Base-by-base conservation (phyloP, 2,888 invertebrate genomes). In the Hypomecis punctinalis region DNA sequence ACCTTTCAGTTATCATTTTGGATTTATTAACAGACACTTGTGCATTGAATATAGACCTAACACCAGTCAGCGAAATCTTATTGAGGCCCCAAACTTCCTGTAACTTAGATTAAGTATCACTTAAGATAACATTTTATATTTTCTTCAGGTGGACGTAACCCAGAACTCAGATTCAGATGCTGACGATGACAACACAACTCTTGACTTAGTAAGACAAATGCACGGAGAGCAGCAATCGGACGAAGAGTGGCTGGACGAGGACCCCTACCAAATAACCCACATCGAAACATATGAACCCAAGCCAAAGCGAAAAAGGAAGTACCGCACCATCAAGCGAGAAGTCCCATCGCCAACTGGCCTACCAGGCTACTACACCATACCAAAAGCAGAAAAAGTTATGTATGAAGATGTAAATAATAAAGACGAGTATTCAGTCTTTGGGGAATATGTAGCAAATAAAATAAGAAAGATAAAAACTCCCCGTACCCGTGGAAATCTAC, bases 161-260 rank as follows among this genome's bases (percentile, higher is more conserved):
- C 84, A 84, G 43, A 78, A 81, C 56, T 83, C 85, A 5, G 90
- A 89, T 33, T 69, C 76, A 0, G 87, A 79, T 10, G 85, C 82
- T 45, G 86, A 80, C 0, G 78, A 76, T 46, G 83, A 84, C 6
- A 80, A 82, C 5, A 82, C 68, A 9, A 73, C 88, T 0, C 77
- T 84, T 39, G 86, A 85, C 55, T 70, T 90, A 62, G 88, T 91
- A 2, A 77, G 85, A 2, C 88, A 90, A 69, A 83, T 91, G 82
- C 86, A 88, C 35, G 81, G 82, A 7, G 76, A 74, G 39, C 71
- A 79, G 23, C 82, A 76, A 5, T 84, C 89, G 0, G 89, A 90
- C 6, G 93, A 92, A 46, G 93, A 93, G 70, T 93, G 93, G 93
- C 75, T 93, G 0, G 92, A 90, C 40, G 91, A 91, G 0, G 90